phyloP scores from a whole-genome alignment of 2,888 invertebrate species.

The Ophion ellenae region DNA sequence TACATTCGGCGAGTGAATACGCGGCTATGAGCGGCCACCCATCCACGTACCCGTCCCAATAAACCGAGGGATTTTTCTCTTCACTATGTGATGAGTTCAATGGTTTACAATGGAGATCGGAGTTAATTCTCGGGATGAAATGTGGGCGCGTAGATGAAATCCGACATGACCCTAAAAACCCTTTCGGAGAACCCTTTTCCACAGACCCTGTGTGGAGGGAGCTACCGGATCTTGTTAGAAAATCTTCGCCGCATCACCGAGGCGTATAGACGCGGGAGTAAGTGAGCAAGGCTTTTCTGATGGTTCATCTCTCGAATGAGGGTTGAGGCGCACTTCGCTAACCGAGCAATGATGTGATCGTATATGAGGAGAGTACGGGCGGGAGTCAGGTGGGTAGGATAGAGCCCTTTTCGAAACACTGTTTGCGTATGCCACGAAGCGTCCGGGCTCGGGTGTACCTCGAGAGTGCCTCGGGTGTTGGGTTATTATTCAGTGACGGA shows the following conservation, averaged over 20 bases:
- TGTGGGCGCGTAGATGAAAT: background rate
- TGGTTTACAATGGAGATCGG: background rate
- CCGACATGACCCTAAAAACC: background rate
- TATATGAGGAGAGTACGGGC: background rate
- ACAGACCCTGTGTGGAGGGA: background rate
- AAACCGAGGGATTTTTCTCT: background rate
- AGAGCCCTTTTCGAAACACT: constrained; percentile 59
- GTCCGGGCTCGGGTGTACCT: constrained; percentile 48
- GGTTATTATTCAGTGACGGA: constrained; percentile 59
- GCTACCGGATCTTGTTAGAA: constrained; percentile 1
- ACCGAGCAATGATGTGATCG: constrained; percentile 20
- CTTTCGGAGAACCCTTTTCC: constrained; percentile 2
- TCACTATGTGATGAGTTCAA: background rate
- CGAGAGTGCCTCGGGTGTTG: constrained; percentile 56
- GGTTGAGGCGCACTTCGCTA: constrained; percentile 40
- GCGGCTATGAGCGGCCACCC: no score
- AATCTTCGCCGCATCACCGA: constrained; percentile 1
- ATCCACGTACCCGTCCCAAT: background rate
- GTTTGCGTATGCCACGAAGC: constrained; percentile 67
- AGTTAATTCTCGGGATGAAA: background rate
- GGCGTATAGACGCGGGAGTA: background rate
- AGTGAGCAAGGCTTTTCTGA: constrained; percentile 34
- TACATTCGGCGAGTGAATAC: no score
- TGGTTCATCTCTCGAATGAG: constrained; percentile 38
- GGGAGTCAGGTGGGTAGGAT: background rate